These are phyloP conservation scores for Emydura subglobosa DNA, from an alignment of 2,113 vertebrate genomes.

Conservation along the genomic window DNA sequence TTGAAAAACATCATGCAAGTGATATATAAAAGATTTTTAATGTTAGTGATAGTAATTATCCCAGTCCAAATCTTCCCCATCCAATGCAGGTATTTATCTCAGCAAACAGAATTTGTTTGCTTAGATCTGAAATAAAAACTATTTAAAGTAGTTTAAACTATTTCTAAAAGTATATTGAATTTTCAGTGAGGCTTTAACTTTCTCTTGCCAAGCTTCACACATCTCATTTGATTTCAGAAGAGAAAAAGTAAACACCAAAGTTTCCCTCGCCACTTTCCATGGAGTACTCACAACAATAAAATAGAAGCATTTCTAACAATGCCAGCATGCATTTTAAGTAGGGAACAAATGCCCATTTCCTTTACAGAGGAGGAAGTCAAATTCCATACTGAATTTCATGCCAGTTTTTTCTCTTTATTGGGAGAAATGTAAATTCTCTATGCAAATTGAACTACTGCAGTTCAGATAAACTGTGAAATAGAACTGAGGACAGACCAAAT, in stretches of 20 bases:
- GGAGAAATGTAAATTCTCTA: slow-evolving; percentile 5
- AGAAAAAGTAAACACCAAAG: slow-evolving; percentile 61
- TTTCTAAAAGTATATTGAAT: slow-evolving; percentile 72
- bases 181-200: slow-evolving; percentile 67
- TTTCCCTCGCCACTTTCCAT: slow-evolving; percentile 19
- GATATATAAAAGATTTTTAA: slow-evolving; percentile 62
- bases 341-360: not conserved
- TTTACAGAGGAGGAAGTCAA: slow-evolving; percentile 29
- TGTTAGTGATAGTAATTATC: slow-evolving; percentile 52
- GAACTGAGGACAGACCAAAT: slow-evolving; percentile 20
- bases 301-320: slow-evolving; percentile 1
- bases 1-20: slow-evolving; percentile 14
- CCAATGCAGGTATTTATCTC: slow-evolving; percentile 69
- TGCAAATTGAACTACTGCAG: slow-evolving; percentile 27
- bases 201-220: slow-evolving; percentile 64
- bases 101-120: slow-evolving; percentile 72
- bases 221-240: slow-evolving; percentile 58
- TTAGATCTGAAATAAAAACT: slow-evolving; percentile 70
- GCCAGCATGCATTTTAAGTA: not conserved
- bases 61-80: slow-evolving; percentile 56
- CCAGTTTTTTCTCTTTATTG: not conserved
- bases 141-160: slow-evolving; percentile 68
- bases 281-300: slow-evolving; percentile 14
- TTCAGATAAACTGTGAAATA: slow-evolving; percentile 28
- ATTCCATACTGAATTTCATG: slow-evolving; percentile 10